Conservation (phyloP, 1,140 invertebrate species). For the Neodiprion virginianus region DNA sequence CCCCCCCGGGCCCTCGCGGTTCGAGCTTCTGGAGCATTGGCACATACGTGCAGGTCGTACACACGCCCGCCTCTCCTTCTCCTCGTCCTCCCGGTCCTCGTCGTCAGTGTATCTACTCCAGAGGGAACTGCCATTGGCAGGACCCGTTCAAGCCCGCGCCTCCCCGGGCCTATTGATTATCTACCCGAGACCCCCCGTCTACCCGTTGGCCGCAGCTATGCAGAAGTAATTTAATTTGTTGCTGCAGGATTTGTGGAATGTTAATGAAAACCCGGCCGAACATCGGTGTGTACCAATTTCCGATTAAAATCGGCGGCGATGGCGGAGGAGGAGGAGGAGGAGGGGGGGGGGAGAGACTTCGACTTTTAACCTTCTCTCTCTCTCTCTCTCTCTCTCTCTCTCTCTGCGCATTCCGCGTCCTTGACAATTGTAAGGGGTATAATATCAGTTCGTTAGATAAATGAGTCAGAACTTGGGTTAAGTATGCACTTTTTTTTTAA, state of each 20-base stretch:
- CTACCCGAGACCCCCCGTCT: constrained; percentile 31
- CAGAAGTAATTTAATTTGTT: constrained; percentile 61
- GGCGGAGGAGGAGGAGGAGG: no score
- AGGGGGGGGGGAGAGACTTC: no score
- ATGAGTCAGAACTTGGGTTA: no score
- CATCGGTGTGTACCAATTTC: constrained; percentile 49
- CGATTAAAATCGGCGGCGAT: constrained; percentile 41
- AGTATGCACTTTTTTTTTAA: no score
- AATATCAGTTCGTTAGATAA: no score
- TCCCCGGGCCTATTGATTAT: constrained; percentile 53
- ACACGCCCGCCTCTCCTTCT: background rate
- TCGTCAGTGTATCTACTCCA: constrained; percentile 13
- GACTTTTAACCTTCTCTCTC: no score
- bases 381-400: no score
- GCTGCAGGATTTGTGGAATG: constrained; percentile 57
- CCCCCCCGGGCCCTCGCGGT: background rate
- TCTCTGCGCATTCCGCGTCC: no score
- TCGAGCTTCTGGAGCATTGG: constrained; percentile 19
- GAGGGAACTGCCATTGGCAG: constrained; percentile 23
- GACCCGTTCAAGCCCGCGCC: constrained; percentile 24
- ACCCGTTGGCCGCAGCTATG: constrained; percentile 55
- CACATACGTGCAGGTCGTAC: background rate
- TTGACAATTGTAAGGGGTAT: no score
- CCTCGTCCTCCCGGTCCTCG: background rate
- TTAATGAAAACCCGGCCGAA: constrained; percentile 56